Evolutionary conservation across 2,113 vertebrate species (phyloP).

Genomic region (Aspiorhynchus laticeps): DNA sequence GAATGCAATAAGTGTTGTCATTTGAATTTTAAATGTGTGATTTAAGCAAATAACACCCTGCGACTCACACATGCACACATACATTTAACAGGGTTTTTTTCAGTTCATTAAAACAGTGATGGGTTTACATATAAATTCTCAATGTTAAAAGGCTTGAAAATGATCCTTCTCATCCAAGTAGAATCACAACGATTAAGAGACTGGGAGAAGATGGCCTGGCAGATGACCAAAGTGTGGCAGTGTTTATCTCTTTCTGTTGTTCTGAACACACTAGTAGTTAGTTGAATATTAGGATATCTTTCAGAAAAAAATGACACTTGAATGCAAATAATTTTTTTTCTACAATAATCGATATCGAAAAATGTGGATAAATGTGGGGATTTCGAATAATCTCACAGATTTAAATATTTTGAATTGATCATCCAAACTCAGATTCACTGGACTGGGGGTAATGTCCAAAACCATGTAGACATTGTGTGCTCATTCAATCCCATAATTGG

Average conservation of each 20-base stretch:
- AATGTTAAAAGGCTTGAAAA: background rate
- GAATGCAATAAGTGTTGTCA: background rate
- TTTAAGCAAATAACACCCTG: background rate
- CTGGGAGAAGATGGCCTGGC: background rate
- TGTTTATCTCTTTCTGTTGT: background rate
- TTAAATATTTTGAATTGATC: too few species aligned
- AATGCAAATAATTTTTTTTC: background rate
- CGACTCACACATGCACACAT: background rate
- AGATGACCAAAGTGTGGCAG: background rate
- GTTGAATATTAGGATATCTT: too few species aligned
- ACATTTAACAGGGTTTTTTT: background rate
- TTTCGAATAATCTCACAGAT: too few species aligned
- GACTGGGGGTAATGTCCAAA: too few species aligned
- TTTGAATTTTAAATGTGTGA: background rate
- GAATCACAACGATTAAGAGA: background rate
- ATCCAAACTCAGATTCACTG: too few species aligned
- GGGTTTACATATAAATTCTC: background rate
- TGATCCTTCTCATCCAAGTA: background rate
- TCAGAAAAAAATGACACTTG: background rate
- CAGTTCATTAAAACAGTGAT: slow-evolving; percentile 10
- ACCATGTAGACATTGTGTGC: too few species aligned
- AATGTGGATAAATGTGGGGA: background rate
- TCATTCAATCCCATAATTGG: too few species aligned
- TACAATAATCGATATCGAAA: background rate
- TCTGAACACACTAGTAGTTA: background rate